Evolutionary conservation across 1,140 invertebrate species (phyloP).

Genomic region (Physella acuta): DNA sequence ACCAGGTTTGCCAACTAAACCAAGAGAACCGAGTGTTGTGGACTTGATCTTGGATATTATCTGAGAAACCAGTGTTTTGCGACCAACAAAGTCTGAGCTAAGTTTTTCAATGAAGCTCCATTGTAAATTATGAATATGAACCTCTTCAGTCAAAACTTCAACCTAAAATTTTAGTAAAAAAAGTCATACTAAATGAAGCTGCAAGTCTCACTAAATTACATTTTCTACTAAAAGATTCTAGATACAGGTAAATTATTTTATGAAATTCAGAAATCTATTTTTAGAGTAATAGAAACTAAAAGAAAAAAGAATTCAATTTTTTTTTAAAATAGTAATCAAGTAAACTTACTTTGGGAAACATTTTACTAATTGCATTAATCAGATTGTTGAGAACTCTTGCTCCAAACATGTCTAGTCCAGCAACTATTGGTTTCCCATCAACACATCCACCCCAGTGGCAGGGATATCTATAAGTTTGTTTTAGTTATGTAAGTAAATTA

Average conservation of each 20-base stretch:
- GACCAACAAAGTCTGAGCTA: constrained; percentile 47
- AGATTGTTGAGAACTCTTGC: constrained; percentile 56
- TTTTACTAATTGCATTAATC: constrained; percentile 54
- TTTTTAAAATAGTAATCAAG: neutral
- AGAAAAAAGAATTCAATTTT: neutral
- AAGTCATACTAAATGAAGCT: neutral
- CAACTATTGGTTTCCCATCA: constrained; percentile 53
- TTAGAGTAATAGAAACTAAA: no score
- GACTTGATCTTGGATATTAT: constrained; percentile 42
- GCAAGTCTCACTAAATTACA: no score
- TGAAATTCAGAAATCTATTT: no score
- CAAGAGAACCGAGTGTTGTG: constrained; percentile 44
- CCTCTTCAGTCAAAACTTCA: constrained; percentile 48
- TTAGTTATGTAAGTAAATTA: no score
- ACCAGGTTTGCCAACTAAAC: constrained; percentile 55
- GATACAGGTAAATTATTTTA: neutral
- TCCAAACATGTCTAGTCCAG: constrained; percentile 59
- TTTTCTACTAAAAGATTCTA: neutral
- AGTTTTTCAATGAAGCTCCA: constrained; percentile 44
- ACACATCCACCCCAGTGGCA: constrained; percentile 59
- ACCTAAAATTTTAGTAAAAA: constrained; percentile 39
- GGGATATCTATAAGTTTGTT: constrained; percentile 59
- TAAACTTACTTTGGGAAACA: constrained; percentile 41
- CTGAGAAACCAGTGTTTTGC: constrained; percentile 47
- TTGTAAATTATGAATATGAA: constrained; percentile 48